These are phyloP conservation scores for Patella pellucida DNA, from an alignment of 2,888 invertebrate genomes.

Conservation along the genomic window DNA sequence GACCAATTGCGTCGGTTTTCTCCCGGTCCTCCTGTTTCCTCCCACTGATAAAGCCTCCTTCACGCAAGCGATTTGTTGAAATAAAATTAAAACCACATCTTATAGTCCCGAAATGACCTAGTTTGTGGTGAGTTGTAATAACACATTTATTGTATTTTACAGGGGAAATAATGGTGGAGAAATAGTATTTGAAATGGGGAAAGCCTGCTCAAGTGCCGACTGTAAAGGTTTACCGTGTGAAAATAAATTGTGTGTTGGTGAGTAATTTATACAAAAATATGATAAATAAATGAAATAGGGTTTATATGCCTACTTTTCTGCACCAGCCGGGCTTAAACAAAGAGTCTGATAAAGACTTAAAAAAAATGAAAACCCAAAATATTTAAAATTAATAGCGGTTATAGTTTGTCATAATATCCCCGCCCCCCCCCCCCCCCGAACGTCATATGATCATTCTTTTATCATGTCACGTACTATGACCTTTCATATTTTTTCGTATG, in stretches of 20 bases:
- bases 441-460: background rate
- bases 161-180: background rate
- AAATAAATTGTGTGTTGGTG: conserved; percentile 31
- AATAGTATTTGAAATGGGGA: background rate
- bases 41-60: too few species aligned
- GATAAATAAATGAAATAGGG: too few species aligned
- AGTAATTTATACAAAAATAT: background rate
- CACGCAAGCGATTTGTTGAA: too few species aligned
- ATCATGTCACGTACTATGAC: background rate
- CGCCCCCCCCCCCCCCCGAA: background rate
- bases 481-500: background rate
- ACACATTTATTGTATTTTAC: background rate
- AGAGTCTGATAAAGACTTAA: too few species aligned
- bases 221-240: conserved; percentile 26
- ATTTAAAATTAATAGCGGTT: background rate
- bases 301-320: too few species aligned
- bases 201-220: background rate
- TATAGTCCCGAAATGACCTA: too few species aligned
- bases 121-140: background rate
- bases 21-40: too few species aligned
- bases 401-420: background rate
- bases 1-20: too few species aligned
- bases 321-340: too few species aligned
- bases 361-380: background rate
- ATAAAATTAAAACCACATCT: too few species aligned